A percentile compares a stretch with the other conserved stretches of the same genome.
phyloP scores from a whole-genome alignment of 2,888 invertebrate genomes.

The Hypomecis atomaria region DNA sequence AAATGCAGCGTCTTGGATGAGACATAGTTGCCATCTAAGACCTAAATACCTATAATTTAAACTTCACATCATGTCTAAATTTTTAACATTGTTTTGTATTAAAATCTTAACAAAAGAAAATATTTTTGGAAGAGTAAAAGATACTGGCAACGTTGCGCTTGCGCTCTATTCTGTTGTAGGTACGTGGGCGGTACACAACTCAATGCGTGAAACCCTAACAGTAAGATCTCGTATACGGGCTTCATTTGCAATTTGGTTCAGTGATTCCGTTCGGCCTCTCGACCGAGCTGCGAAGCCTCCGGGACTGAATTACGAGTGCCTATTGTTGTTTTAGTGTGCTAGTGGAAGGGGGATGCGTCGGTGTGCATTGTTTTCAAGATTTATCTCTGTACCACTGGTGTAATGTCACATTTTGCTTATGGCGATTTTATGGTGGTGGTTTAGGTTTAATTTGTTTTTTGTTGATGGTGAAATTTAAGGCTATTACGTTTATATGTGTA shows the following conservation, averaged over 20 bases:
- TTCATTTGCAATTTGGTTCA: constrained; percentile 76
- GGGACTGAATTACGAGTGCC: constrained; percentile 64
- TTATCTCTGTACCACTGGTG: constrained; percentile 36
- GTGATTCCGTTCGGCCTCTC: constrained; percentile 69
- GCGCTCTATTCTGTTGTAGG: constrained; percentile 1
- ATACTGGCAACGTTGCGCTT: background rate
- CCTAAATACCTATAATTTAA: too few relatives aligned
- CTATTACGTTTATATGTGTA: too few relatives aligned
- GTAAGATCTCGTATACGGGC: constrained; percentile 55
- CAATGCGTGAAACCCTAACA: constrained; percentile 45
- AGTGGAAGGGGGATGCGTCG: constrained; percentile 55
- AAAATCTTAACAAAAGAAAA: too few relatives aligned
- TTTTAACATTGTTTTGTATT: too few relatives aligned
- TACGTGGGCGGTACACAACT: constrained; percentile 8
- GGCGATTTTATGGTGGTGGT: constrained; percentile 30
- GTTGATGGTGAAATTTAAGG: too few relatives aligned
- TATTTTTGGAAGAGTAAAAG: too few relatives aligned
- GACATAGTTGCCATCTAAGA: too few relatives aligned
- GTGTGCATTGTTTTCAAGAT: constrained; percentile 52
- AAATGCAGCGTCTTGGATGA: too few relatives aligned
- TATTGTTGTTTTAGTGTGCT: constrained; percentile 65
- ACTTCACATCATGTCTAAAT: too few relatives aligned
- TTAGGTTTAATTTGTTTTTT: background rate
- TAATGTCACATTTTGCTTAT: constrained; percentile 23
- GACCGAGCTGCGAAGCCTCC: constrained; percentile 52